Conservation (phyloP, 2,888 invertebrate genomes). For the Dione juno region DNA sequence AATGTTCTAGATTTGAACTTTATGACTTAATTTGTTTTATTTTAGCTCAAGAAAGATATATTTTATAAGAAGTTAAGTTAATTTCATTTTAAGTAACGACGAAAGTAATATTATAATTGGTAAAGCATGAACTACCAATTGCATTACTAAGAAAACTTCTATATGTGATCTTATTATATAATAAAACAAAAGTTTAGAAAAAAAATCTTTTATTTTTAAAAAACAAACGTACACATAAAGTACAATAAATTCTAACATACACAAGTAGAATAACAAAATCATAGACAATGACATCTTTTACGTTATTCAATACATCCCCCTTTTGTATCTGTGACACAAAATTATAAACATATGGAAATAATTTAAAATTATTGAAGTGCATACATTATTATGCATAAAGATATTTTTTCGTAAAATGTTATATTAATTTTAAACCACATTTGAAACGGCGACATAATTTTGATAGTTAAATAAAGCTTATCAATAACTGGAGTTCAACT, state of each 20-base stretch:
- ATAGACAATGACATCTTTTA: conserved; percentile 17
- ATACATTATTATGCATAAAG: neutral
- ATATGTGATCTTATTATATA: neutral
- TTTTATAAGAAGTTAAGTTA: too few relatives aligned
- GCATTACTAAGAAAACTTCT: too few relatives aligned
- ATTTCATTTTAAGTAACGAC: too few relatives aligned
- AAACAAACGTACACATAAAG: conserved; percentile 70
- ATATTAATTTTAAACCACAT: conserved; percentile 5
- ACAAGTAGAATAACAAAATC: conserved; percentile 28
- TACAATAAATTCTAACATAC: conserved; percentile 61
- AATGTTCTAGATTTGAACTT: too few relatives aligned
- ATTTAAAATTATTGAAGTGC: conserved; percentile 10
- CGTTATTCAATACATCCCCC: conserved; percentile 9
- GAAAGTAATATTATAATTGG: neutral
- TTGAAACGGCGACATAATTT: conserved; percentile 17
- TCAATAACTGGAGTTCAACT: conserved; percentile 10
- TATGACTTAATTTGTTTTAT: too few relatives aligned
- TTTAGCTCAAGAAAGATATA: too few relatives aligned
- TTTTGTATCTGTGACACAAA: conserved; percentile 12
- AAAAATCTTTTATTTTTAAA: conserved; percentile 64
- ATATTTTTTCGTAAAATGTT: conserved; percentile 3
- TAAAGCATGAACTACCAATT: too few relatives aligned
- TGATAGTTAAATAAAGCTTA: conserved; percentile 16
- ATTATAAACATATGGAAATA: conserved; percentile 8
- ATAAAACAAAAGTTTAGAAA: conserved; percentile 42